Conservation (phyloP, 1,140 invertebrate genomes). For the Bursaphelenchus mucronatus region DNA sequence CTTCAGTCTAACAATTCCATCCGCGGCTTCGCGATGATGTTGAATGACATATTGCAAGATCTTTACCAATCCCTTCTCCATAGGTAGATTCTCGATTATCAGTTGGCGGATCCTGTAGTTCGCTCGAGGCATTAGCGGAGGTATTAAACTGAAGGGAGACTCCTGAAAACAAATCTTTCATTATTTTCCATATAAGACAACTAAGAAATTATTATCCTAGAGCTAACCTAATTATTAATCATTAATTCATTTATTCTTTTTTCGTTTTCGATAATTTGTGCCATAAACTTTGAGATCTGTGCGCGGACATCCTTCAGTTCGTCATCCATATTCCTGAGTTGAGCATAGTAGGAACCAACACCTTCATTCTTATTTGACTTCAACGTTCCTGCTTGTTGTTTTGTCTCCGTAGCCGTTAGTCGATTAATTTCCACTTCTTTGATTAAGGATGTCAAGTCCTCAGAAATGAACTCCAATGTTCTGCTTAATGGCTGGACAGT, state of each 20-base stretch:
- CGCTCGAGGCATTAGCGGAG: background rate
- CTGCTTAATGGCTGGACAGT: conserved; percentile 36
- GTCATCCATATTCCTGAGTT: conserved; percentile 33
- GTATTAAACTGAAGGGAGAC: conserved; percentile 6
- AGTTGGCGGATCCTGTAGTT: conserved; percentile 8
- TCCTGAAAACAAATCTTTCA: background rate
- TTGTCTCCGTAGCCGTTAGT: conserved; percentile 11
- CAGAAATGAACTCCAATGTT: conserved; percentile 43
- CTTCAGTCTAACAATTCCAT: conserved; percentile 26
- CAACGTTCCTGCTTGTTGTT: conserved; percentile 29
- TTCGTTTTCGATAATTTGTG: conserved; percentile 40
- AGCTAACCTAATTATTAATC: background rate
- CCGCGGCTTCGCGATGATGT: conserved; percentile 36
- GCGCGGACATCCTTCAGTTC: conserved; percentile 38
- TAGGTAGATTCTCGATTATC: conserved; percentile 3
- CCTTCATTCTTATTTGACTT: conserved; percentile 6
- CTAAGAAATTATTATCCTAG: background rate
- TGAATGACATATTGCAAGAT: conserved; percentile 37
- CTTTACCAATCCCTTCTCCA: conserved; percentile 15
- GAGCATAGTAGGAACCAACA: conserved; percentile 17
- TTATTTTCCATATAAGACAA: background rate
- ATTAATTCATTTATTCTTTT: conserved; percentile 33
- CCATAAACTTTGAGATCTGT: conserved; percentile 36
- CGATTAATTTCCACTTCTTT: conserved; percentile 43
- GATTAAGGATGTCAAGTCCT: conserved; percentile 48